Base-by-base conservation (phyloP, 2,113 vertebrate species). In the Lonchura striata region DNA sequence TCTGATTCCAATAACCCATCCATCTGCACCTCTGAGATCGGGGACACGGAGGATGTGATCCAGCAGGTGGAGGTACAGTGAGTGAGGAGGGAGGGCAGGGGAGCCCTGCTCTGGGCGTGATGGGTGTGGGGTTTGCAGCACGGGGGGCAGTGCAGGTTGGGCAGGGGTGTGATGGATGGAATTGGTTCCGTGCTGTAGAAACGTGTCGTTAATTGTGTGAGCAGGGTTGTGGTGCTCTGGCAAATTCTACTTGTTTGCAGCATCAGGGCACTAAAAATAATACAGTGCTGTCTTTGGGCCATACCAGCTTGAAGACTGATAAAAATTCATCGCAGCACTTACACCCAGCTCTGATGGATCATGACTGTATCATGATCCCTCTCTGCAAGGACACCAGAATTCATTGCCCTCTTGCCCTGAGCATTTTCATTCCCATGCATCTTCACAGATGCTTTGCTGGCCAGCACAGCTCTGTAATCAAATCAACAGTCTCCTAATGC, bases 1-100 rank as follows among this genome's bases (percentile, higher is more conserved):
- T 99, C 99, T 0, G 99, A 99, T 94, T 99, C 99, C 10, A 99
- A 99, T 78, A 99, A 98, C 92, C 98, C 99, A 0, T 99, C 99
- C 21, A 80, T 99, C 83, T 99, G 98, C 71, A 98, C 98, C 8
- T 99, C 99, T 1, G 99, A 99, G 94, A 96, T 98, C 0, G 99
- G 99, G 88, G 99, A 99, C 96, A 98, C 98, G 0, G 99, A 99
- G 59, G 99, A 99, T 35, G 89, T 98, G 27, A 97, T 99, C 16
- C 98, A 98, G 68, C 98, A 98, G 94, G 98, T 99, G 96, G 99
- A 99, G 97, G 99, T 99, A 98, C 12, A 8, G 70, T 6, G 13
- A 95, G 94, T 21, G 1, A 12, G 61, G 25, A 22, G 52, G 20
- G 30, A 25, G 6, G 54, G 37, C 35, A 10, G 11, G 30, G 52